Evolutionary conservation across 2,113 vertebrate genomes (phyloP), one percentile per base, ranked within the genome.

Genomic region (Agapornis roseicollis): DNA sequence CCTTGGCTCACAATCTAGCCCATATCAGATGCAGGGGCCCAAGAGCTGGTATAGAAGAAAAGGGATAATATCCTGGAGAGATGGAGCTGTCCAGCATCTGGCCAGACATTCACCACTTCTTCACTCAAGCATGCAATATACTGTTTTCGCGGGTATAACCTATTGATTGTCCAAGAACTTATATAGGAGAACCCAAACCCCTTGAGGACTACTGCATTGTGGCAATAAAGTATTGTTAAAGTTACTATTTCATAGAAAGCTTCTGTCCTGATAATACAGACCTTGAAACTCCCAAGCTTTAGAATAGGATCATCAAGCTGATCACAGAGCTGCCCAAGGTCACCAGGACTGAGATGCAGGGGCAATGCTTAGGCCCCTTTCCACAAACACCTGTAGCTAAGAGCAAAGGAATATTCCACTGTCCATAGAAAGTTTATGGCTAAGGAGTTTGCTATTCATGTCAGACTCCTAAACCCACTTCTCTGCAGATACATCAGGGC

Each of bases 1-100:
- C 12, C 31, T 10, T 4, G 1, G 39, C 42, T 24, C 50, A 28
- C 0, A 0, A 35, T 3, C 39, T 58, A 64, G 50, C 49, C 69
- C 41, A 2, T 1, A 1, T 10, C 46, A n/a, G 31, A 28, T 4
- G 10, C 2, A 6, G 41, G 15, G 29, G 4, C 46, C 53, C 6
- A 16, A 73, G 44, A 44, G 27, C 27, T 55, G 20, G 29, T 50
- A 27, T 27, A 71, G 74, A 35, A 81, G 23, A 31, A 76, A 49
- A 22, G 8, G n/a, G 8, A 12, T 58, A 19, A 56, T 4, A 11
- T 24, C 46, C 52, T 29, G 35, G 12, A 50, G 28, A 44, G 46
- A 12, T 7, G 37, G 42, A 41, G 23, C 44, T 86, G n/a, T 5
- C 13, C 65, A 66, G 31, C 3, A 3, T 11, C 10, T 25, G 28